Conservation (phyloP, 2,888 invertebrate species). For the Philopedon plagiatum region DNA sequence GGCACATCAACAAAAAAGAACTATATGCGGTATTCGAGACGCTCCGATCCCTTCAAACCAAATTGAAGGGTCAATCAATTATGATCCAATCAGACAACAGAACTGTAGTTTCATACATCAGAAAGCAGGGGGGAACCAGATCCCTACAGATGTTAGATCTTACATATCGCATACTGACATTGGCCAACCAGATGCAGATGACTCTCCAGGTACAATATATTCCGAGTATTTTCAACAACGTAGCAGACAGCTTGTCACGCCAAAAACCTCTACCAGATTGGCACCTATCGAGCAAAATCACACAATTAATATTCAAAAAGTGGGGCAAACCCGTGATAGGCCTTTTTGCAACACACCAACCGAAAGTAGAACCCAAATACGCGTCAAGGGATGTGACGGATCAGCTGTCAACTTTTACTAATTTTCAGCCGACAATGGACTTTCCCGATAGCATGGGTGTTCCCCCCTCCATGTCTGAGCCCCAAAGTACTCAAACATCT, state of each 20-base stretch:
- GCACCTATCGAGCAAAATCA: conserved; percentile 41
- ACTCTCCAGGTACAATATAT: background rate
- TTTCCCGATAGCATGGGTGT: conserved; percentile 54
- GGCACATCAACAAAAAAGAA: conserved; percentile 39
- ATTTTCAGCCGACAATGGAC: conserved; percentile 51
- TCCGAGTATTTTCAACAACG: background rate
- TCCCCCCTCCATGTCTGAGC: conserved; percentile 59
- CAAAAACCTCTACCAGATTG: conserved; percentile 42
- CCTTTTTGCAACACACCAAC: conserved; percentile 50
- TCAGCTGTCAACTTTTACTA: conserved; percentile 39
- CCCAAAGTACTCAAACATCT: too few relatives aligned
- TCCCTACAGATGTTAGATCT: background rate
- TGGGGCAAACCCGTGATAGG: conserved; percentile 52
- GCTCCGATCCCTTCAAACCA: background rate
- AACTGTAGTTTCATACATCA: conserved; percentile 42
- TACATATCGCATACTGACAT: background rate
- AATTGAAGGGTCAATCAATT: background rate
- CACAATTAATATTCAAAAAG: conserved; percentile 39
- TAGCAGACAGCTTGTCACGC: conserved; percentile 21
- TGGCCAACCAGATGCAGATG: background rate
- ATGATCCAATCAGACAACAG: conserved; percentile 43
- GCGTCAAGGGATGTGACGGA: conserved; percentile 41
- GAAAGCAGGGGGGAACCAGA: conserved; percentile 23
- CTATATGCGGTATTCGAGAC: conserved; percentile 24
- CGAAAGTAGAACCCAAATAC: conserved; percentile 47